Evolutionary conservation across 2,113 vertebrate species (phyloP), one percentile per base, ranked within the genome.

Genomic region (Dipodomys spectabilis): DNA sequence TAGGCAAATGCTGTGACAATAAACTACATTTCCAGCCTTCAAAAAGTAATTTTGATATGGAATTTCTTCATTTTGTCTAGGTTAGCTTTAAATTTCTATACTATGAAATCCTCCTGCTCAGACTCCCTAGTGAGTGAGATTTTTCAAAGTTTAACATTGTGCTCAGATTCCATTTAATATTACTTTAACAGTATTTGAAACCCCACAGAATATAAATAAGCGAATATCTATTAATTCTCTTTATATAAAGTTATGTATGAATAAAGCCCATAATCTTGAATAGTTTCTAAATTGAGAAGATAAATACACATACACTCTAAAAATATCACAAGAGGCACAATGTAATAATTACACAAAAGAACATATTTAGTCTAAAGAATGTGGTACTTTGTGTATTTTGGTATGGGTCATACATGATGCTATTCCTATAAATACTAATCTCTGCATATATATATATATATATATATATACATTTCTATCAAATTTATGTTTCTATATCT

Each of bases 401-500:
- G 12, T 79, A 0, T 19, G 82, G 13, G 62, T 6, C 23, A 25
- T 45, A 68, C 44, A 90, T n/a, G 78, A 23, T 68, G 15, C 4
- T 6, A 77, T 32, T 82, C 5, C n/a, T 74, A 39, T 45, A 82
- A 39, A 82, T 62, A 82, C 39, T 74, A 80, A 81, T 75, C 7
- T 74, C 23, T 88, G 25, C 67, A 18, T 30, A 69, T 19, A 2
- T 65, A 89, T n/a, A 62, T 53, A 77, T 57, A 57, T 57, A 18
- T 30, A 65, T 19, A 2, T 65, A 87, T n/a, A 62, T 53, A 81
- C 10, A 57, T 39, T 39, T 39, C 39, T 9, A 95, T 88, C 32
- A 95, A 45, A 90, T 74, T 2, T 77, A 4, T 22, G 91, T 83
- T 94, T 91, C 18, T 72, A 88, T 18, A 82, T 35, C 28, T 77